Base-by-base conservation (phyloP, 2,797 vertebrate species). In the Notolepis coatsorum region DNA sequence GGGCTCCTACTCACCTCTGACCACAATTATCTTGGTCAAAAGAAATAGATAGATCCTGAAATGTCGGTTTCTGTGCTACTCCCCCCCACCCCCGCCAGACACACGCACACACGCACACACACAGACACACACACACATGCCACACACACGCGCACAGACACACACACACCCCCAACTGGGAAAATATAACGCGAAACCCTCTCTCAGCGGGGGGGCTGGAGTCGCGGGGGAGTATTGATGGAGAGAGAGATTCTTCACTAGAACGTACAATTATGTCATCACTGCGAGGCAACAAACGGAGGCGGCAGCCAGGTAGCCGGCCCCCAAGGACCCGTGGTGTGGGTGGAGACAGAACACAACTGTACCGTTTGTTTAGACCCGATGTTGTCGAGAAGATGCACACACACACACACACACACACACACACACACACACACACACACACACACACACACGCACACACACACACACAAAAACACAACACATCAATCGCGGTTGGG, bases 1-100 rank as follows among this genome's bases (percentile, higher is more conserved):
- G 57, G 59, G 56, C 49, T 51, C 56, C 17, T 51, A 45, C 46
- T 47, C 42, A 53, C 28, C 62, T 52, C 61, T 27, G 30, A 7
- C 47, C 21, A 28, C 28, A 6, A 53, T 24, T 68, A 31, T 20
- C 13, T 39, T 13, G 41, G 38, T 51, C 24, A 50, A 20, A 45
- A 33, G 27, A 58, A 25, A 55, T 13, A 57, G 3, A 47, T 0
- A 8, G n/a, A 17, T 37, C 43, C 50, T n/a, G 18, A 41, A 31
- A 20, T 38, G 7, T 10, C 31, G 3, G 21, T n/a, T n/a, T n/a
- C 17, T 35, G n/a, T n/a, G 6, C 33, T 7, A 31, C n/a, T 10
- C 17, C 15, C 9, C 15, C 8, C 5, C n/a, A n/a, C n/a, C 5
- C 18, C 24, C 52, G n/a, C n/a, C n/a, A n/a, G n/a, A n/a, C n/a